Evolutionary conservation across 2,888 invertebrate genomes (phyloP).

Genomic region (Leptopilina myrica): DNA sequence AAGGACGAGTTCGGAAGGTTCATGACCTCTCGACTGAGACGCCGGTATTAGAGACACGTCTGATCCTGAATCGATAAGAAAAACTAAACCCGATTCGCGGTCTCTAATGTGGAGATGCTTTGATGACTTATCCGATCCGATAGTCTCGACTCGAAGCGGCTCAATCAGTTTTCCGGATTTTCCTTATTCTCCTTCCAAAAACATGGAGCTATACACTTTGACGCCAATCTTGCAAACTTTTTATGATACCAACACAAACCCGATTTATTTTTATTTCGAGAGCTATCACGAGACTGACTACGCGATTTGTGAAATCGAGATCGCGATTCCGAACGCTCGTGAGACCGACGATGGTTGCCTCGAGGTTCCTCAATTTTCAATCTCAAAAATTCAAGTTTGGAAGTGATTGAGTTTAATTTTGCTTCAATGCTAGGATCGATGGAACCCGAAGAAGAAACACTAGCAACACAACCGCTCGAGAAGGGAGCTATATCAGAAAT

Average conservation of each 20-base stretch:
- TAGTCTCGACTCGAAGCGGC: not conserved
- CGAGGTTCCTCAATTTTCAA: too few species aligned
- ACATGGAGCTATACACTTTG: not conserved
- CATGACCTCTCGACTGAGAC: not conserved
- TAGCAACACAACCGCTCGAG: too few species aligned
- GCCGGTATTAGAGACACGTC: conserved; percentile 33
- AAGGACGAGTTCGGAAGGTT: not conserved
- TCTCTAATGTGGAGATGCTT: conserved; percentile 50
- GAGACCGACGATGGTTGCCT: too few species aligned
- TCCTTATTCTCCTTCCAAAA: not conserved
- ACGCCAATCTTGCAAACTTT: not conserved
- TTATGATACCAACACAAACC: not conserved
- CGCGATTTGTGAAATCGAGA: too few species aligned
- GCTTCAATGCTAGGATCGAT: too few species aligned
- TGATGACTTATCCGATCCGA: not conserved
- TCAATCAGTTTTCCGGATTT: not conserved
- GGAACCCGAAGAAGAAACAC: too few species aligned
- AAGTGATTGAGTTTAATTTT: too few species aligned
- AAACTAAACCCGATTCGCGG: conserved; percentile 30
- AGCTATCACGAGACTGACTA: too few species aligned
- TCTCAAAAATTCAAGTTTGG: too few species aligned
- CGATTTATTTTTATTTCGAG: too few species aligned
- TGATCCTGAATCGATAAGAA: conserved; percentile 53
- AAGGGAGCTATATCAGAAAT: too few species aligned
- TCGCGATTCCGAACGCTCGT: too few species aligned